Percentiles rank a stretch among this genome's conserved stretches.
Conservation (phyloP, 2,888 invertebrate genomes). For the Mythimna vitellina region DNA sequence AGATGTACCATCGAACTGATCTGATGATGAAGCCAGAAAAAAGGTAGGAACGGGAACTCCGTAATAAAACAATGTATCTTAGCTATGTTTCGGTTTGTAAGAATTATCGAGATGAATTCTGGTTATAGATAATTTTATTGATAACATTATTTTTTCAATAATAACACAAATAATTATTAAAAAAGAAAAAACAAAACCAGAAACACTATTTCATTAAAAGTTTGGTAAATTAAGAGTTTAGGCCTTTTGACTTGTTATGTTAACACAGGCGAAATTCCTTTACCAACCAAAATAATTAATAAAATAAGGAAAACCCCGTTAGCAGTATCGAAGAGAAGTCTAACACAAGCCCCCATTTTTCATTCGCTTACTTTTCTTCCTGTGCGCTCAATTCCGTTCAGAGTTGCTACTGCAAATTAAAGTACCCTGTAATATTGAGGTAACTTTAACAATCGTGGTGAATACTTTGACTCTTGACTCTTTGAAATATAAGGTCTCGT, state of each 20-base stretch:
- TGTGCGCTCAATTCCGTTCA: conserved; percentile 4
- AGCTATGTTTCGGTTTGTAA: no score
- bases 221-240: neutral
- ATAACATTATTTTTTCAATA: no score
- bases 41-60: no score
- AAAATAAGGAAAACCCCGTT: neutral
- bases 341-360: conserved; percentile 7
- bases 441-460: neutral
- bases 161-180: no score
- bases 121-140: no score
- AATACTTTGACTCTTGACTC: neutral
- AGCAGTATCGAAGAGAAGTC: neutral
- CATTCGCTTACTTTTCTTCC: neutral
- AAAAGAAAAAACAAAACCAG: no score
- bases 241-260: neutral
- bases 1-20: no score
- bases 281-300: neutral
- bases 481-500: no score
- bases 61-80: no score
- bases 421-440: neutral
- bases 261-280: neutral
- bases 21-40: no score
- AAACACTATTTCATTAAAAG: neutral
- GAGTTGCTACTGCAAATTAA: neutral
- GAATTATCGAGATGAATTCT: no score